phyloP scores from a whole-genome alignment of 2,888 invertebrate species.

The Exocentrus adspersus region DNA sequence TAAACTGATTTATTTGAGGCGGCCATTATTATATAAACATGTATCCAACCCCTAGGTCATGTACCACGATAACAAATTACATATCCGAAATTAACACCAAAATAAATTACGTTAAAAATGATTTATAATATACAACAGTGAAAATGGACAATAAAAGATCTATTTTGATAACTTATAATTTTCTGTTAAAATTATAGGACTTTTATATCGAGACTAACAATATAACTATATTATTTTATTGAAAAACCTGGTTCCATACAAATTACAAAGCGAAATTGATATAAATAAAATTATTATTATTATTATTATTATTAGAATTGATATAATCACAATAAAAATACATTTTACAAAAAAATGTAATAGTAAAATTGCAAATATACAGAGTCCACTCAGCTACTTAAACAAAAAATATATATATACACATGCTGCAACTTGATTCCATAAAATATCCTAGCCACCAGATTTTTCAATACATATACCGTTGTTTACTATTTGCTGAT shows the following conservation, averaged over 20 bases:
- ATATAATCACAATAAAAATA: conserved; percentile 37
- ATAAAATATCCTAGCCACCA: conserved; percentile 38
- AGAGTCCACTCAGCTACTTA: conserved; percentile 37
- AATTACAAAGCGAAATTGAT: conserved; percentile 24
- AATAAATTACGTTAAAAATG: conserved; percentile 51
- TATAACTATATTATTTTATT: conserved; percentile 44
- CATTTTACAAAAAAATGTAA: conserved; percentile 40
- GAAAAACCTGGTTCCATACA: conserved; percentile 47
- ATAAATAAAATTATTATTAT: conserved; percentile 40
- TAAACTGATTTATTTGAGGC: neutral
- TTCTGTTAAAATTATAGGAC: conserved; percentile 40
- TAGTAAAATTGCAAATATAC: conserved; percentile 40
- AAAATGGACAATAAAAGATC: conserved; percentile 49
- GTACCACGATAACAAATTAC: conserved; percentile 36
- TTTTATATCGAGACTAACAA: conserved; percentile 42
- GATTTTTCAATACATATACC: conserved; percentile 48
- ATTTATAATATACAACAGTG: conserved; percentile 47
- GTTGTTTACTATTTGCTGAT: conserved; percentile 17
- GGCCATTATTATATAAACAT: conserved; percentile 7
- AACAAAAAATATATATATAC: conserved; percentile 41
- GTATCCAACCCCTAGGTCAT: conserved; percentile 13
- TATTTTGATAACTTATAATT: conserved; percentile 43
- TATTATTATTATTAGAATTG: conserved; percentile 33
- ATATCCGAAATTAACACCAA: conserved; percentile 54
- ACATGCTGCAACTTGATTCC: conserved; percentile 31